These are phyloP conservation scores for Setipinna tenuifilis DNA, from an alignment of 2,797 vertebrate species.

Conservation along the genomic window DNA sequence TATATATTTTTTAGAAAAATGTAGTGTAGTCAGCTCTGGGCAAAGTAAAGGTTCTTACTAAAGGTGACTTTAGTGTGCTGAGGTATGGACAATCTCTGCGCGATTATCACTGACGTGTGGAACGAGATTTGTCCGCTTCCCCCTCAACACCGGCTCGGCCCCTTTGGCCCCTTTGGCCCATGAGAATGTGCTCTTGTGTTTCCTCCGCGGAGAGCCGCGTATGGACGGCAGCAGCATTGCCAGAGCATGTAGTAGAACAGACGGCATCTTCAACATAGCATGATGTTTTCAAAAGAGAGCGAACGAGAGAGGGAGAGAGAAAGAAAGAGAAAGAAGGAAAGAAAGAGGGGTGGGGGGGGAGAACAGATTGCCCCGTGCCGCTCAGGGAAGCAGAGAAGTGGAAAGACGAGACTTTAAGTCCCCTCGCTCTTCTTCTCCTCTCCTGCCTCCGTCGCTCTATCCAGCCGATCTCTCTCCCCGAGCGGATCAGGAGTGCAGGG, in stretches of 20 bases:
- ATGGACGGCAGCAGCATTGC: not conserved
- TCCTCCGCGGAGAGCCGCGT: not conserved
- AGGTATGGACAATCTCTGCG: slow-evolving; percentile 11
- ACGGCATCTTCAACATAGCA: not conserved
- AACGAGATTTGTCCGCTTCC: not conserved
- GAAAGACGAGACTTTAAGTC: not conserved
- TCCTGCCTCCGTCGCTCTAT: not conserved
- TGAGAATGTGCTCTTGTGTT: not conserved
- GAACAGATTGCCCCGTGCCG: not conserved
- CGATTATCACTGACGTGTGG: slow-evolving; percentile 1
- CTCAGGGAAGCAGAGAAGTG: not conserved
- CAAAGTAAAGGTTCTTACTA: not conserved
- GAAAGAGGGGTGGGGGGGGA: not conserved
- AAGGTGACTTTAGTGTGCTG: slow-evolving; percentile 22
- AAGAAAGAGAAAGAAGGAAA: not conserved
- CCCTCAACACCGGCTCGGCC: not conserved
- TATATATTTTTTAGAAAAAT: not conserved
- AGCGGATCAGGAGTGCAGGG: not conserved
- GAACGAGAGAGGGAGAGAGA: not conserved
- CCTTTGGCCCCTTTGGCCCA: not conserved
- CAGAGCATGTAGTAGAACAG: not conserved
- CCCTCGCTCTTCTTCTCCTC: no score
- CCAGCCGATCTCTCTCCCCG: not conserved
- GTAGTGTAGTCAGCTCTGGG: not conserved
- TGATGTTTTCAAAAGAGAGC: not conserved